phyloP scores from a whole-genome alignment of 2,888 invertebrate species.

The Penaeus monodon region DNA sequence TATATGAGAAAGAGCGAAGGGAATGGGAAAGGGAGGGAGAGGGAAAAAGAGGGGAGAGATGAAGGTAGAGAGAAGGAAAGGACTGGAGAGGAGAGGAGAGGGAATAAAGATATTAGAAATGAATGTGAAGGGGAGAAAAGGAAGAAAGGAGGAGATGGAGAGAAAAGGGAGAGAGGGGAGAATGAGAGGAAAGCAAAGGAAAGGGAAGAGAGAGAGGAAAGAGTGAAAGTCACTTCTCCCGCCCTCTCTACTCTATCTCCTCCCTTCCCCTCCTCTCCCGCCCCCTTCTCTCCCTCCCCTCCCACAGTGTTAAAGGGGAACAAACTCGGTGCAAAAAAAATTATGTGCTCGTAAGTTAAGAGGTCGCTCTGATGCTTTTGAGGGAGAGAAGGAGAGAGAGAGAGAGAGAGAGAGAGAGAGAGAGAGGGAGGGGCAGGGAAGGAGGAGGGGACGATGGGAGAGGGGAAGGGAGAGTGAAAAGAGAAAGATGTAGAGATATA shows the following conservation, averaged over 20 bases:
- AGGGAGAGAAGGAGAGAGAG: conserved; percentile 12
- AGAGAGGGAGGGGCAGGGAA: background rate
- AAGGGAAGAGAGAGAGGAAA: no score
- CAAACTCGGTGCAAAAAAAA: background rate
- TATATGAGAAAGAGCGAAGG: no score
- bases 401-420: conserved; percentile 13
- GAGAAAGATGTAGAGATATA: background rate
- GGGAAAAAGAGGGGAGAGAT: no score
- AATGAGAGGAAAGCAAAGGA: no score
- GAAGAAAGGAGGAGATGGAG: no score
- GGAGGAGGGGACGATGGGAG: background rate
- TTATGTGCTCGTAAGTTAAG: background rate
- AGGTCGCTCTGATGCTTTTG: background rate
- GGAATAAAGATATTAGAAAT: no score
- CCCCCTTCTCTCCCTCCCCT: background rate
- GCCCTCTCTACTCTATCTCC: background rate
- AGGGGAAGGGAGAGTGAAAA: background rate
- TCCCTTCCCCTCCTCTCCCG: background rate
- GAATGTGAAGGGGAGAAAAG: no score
- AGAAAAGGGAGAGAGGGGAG: no score
- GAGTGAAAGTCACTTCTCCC: background rate
- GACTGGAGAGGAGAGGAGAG: no score
- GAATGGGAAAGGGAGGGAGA: no score
- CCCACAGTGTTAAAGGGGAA: background rate
- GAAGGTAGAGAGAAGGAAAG: no score